phyloP scores from a whole-genome alignment of 2,797 vertebrate genomes.

The Varecia variegata region DNA sequence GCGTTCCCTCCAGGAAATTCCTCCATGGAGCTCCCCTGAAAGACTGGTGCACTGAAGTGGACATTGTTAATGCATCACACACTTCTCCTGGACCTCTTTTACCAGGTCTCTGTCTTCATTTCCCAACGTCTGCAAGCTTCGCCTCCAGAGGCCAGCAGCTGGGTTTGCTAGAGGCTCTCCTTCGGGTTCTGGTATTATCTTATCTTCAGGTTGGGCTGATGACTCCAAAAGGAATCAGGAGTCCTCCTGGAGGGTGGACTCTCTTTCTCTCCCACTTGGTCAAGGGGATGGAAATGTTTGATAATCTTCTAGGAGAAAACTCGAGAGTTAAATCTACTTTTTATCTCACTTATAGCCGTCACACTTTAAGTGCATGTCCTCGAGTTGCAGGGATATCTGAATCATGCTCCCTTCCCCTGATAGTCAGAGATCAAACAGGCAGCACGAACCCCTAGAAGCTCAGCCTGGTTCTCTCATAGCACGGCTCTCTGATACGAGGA shows the following conservation, averaged over 20 bases:
- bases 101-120: neutral
- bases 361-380: neutral
- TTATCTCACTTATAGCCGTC: accelerated
- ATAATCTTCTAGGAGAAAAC: accelerated
- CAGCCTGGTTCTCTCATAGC: too few species aligned
- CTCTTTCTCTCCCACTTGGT: neutral
- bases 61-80: neutral
- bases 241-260: neutral
- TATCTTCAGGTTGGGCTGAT: neutral
- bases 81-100: neutral
- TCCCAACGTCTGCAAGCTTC: neutral
- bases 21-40: neutral
- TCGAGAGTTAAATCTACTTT: neutral
- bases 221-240: neutral
- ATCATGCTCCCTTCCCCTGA: neutral
- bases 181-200: too few species aligned
- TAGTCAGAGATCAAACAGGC: neutral
- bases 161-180: accelerated
- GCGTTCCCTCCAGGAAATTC: neutral
- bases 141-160: neutral
- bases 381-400: neutral
- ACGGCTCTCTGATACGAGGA: neutral
- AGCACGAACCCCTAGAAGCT: neutral
- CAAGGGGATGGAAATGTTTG: neutral
- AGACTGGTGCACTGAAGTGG: neutral